Conservation (phyloP, 2,888 invertebrate species). For the Cantharis rufa region DNA sequence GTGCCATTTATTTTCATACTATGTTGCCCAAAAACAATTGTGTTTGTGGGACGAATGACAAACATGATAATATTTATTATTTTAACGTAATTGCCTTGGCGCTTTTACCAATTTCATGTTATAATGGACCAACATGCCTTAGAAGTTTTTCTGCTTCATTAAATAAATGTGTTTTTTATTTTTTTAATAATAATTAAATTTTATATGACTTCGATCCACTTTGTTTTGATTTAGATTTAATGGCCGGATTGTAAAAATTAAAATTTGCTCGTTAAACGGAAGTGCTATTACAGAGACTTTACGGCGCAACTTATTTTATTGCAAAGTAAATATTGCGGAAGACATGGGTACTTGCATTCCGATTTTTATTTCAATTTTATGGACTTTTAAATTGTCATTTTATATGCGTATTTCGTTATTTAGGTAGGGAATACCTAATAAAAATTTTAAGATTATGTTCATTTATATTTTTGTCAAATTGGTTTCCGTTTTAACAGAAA, state of each 20-base stretch:
- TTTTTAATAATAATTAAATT: not conserved
- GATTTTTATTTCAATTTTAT: not conserved
- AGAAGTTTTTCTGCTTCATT: conserved; percentile 35
- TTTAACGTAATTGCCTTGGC: conserved; percentile 28
- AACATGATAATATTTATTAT: conserved; percentile 29
- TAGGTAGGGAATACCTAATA: not conserved
- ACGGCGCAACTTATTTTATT: not conserved
- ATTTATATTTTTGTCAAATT: not conserved
- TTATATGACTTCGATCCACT: conserved; percentile 2
- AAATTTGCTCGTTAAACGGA: not conserved
- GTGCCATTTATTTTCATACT: conserved; percentile 86
- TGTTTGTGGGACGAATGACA: conserved; percentile 82
- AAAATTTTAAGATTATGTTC: not conserved
- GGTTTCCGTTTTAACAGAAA: not conserved
- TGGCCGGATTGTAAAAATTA: not conserved
- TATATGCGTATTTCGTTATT: not conserved
- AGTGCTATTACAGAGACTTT: not conserved
- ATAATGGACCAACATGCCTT: conserved; percentile 53
- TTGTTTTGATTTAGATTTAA: not conserved
- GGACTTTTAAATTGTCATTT: not conserved
- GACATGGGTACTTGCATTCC: not conserved
- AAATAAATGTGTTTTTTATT: conserved; percentile 8
- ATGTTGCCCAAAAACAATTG: conserved; percentile 79
- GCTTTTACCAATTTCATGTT: conserved; percentile 21
- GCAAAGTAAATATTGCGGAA: not conserved